phyloP scores from a whole-genome alignment of 2,888 invertebrate species.

The Sphaerophoria taeniata region DNA sequence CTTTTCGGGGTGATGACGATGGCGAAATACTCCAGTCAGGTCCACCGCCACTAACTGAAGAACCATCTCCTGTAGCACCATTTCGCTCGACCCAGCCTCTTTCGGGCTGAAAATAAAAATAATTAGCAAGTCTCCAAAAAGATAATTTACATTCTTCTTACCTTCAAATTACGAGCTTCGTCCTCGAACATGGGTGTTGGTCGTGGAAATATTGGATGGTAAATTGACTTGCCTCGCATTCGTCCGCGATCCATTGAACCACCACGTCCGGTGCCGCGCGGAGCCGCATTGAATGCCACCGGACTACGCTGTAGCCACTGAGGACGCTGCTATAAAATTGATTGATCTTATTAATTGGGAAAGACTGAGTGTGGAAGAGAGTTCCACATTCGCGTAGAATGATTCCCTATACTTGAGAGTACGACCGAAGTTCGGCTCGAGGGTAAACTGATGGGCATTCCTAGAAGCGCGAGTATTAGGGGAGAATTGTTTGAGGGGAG shows the following conservation, averaged over 20 bases:
- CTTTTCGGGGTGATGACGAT: slow-evolving; percentile 81
- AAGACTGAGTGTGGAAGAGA: too few species aligned
- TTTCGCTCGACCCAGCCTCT: slow-evolving; percentile 82
- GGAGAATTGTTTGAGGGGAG: neutral
- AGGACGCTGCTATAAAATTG: slow-evolving; percentile 78
- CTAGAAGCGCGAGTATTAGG: too few species aligned
- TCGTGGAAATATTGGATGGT: slow-evolving; percentile 80
- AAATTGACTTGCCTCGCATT: slow-evolving; percentile 80
- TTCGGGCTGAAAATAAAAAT: slow-evolving; percentile 76
- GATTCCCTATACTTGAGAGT: too few species aligned
- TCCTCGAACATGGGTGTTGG: slow-evolving; percentile 81
- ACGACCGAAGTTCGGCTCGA: too few species aligned
- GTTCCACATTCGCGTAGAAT: too few species aligned
- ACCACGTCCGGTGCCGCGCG: slow-evolving; percentile 83
- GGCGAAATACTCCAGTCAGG: slow-evolving; percentile 81
- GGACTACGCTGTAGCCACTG: slow-evolving; percentile 83
- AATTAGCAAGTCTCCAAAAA: neutral
- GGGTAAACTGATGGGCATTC: too few species aligned
- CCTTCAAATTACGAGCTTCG: slow-evolving; percentile 75
- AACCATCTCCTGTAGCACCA: slow-evolving; percentile 77
- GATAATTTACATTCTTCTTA: slow-evolving; percentile 10
- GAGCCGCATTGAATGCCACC: slow-evolving; percentile 80
- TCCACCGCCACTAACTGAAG: slow-evolving; percentile 44
- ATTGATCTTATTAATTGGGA: neutral
- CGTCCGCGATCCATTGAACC: slow-evolving; percentile 83